Evolutionary conservation across 1,140 invertebrate species (phyloP).

Genomic region (Condylostylus longicornis): DNA sequence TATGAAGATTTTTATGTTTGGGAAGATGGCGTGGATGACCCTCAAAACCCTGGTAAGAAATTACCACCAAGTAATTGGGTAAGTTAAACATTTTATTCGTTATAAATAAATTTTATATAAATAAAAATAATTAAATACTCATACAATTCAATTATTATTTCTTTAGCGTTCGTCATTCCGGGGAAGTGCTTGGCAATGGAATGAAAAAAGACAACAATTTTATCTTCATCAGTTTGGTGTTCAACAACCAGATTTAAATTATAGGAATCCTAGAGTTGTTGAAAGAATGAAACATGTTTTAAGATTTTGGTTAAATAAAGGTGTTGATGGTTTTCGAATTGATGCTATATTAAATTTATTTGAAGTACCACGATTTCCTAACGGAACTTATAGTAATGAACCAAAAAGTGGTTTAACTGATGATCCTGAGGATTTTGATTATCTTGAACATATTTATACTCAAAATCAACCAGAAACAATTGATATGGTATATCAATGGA

Average conservation of each 20-base stretch:
- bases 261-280: slow-evolving; percentile 38
- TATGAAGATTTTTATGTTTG: slow-evolving; percentile 50
- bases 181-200: slow-evolving; percentile 51
- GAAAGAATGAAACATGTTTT: slow-evolving; percentile 44
- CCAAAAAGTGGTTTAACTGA: no score
- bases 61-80: slow-evolving; percentile 48
- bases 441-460: slow-evolving; percentile 42
- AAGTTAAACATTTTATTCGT: no score
- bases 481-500: slow-evolving; percentile 37
- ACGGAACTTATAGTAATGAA: slow-evolving; percentile 10
- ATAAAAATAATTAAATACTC: background rate
- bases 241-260: slow-evolving; percentile 57
- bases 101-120: no score
- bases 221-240: slow-evolving; percentile 52
- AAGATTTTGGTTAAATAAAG: slow-evolving; percentile 50
- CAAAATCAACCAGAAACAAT: slow-evolving; percentile 36
- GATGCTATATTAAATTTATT: slow-evolving; percentile 41
- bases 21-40: slow-evolving; percentile 33
- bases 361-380: slow-evolving; percentile 36
- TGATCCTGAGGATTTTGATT: slow-evolving; percentile 36
- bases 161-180: slow-evolving; percentile 41
- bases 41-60: slow-evolving; percentile 16
- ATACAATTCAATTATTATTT: background rate
- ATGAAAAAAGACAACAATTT: slow-evolving; percentile 44
- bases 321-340: slow-evolving; percentile 55